Conservation (phyloP, 2,888 invertebrate genomes). For the Tyria jacobaeae region DNA sequence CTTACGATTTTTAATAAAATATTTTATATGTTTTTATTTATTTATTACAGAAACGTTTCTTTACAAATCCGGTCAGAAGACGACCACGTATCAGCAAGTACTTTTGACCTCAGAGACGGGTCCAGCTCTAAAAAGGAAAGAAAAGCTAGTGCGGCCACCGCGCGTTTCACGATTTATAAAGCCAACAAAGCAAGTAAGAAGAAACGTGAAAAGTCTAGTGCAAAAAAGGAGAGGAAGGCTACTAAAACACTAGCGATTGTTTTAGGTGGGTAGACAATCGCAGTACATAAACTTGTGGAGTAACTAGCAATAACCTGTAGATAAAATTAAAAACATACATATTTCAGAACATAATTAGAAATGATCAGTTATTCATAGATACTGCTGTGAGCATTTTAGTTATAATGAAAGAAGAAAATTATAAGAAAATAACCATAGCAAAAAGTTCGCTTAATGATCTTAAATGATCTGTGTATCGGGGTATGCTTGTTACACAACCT, state of each 20-base stretch:
- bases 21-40: not conserved
- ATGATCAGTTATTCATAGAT: not conserved
- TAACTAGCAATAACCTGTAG: too few species aligned
- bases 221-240: constrained; percentile 98
- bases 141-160: constrained; percentile 89
- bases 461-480: too few species aligned
- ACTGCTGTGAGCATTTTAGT: too few species aligned
- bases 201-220: constrained; percentile 97
- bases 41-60: constrained; percentile 85
- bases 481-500: too few species aligned
- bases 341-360: too few species aligned
- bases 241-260: constrained; percentile 99
- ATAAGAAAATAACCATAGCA: too few species aligned
- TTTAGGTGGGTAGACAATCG: constrained; percentile 90
- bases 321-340: too few species aligned
- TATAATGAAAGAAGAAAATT: too few species aligned
- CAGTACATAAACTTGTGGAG: not conserved
- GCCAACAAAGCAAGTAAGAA: constrained; percentile 98
- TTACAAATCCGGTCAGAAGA: constrained; percentile 79
- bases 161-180: constrained; percentile 96
- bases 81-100: constrained; percentile 71
- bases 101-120: constrained; percentile 76
- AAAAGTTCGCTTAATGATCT: too few species aligned
- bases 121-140: constrained; percentile 89
- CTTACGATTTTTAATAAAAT: too few species aligned